phyloP scores from a whole-genome alignment of 2,888 invertebrate genomes.

The Campoplex capitator region DNA sequence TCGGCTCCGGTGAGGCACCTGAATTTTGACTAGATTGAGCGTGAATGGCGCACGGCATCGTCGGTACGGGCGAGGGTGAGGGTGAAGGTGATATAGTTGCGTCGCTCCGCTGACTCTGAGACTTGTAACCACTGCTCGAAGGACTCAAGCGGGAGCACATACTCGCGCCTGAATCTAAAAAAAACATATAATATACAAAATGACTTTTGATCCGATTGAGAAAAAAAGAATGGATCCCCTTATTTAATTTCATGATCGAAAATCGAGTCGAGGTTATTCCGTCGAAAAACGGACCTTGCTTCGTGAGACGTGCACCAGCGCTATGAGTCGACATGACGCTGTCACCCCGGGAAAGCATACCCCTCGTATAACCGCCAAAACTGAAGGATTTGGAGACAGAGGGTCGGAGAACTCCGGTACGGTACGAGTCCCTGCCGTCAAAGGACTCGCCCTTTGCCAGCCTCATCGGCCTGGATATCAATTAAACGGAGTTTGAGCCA shows the following conservation, averaged over 20 bases:
- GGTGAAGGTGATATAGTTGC: conserved; percentile 82
- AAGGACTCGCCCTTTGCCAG: conserved; percentile 86
- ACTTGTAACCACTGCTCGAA: conserved; percentile 92
- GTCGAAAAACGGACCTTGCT: conserved; percentile 88
- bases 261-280: not conserved
- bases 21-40: conserved; percentile 83
- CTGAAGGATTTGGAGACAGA: conserved; percentile 94
- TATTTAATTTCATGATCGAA: not conserved
- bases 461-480: conserved; percentile 80
- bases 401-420: conserved; percentile 84
- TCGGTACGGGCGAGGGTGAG: conserved; percentile 81
- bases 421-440: conserved; percentile 84
- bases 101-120: conserved; percentile 88
- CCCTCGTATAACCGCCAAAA: conserved; percentile 92
- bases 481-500: not conserved
- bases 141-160: conserved; percentile 90
- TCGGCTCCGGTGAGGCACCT: conserved; percentile 75
- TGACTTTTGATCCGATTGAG: not conserved
- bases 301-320: conserved; percentile 89
- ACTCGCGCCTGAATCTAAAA: conserved; percentile 87
- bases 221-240: not conserved
- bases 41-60: conserved; percentile 79
- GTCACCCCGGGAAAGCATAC: conserved; percentile 87
- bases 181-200: not conserved
- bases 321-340: conserved; percentile 89